A percentile compares a stretch with the other conserved stretches of the same genome.
These are phyloP conservation scores for Athripsodes cinereus DNA, from an alignment of 2,888 invertebrate species.

Conservation along the genomic window DNA sequence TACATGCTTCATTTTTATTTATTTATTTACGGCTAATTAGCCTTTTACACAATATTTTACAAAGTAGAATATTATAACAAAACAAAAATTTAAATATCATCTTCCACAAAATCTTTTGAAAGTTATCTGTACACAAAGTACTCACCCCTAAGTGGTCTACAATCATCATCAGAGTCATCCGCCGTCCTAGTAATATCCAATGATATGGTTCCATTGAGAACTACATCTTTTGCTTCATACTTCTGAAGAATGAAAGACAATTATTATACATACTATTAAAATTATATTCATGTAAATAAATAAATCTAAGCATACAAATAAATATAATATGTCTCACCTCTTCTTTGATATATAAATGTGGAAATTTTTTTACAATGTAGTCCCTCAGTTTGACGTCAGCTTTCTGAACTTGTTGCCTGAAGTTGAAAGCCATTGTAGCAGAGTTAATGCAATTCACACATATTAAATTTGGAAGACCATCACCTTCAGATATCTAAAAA, in stretches of 20 bases:
- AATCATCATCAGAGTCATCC: constrained; percentile 23
- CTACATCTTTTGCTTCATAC: constrained; percentile 4
- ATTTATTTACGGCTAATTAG: no score
- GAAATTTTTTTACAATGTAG: constrained; percentile 17
- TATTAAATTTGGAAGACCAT: constrained; percentile 41
- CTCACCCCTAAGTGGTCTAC: constrained; percentile 18
- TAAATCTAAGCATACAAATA: no score
- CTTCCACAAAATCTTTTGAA: no score
- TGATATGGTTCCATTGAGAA: background rate
- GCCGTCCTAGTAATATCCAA: background rate
- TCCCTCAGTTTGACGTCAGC: constrained; percentile 35
- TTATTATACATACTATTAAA: no score
- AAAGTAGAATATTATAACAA: no score
- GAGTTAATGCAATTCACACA: constrained; percentile 40
- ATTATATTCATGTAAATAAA: no score
- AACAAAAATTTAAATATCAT: no score
- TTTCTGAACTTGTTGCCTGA: constrained; percentile 39
- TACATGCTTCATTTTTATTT: no score
- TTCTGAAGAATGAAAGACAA: constrained; percentile 1
- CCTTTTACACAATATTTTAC: no score
- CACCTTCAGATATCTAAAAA: constrained; percentile 37
- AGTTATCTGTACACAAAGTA: no score
- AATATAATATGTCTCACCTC: no score
- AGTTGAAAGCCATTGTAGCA: constrained; percentile 39
- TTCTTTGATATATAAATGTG: constrained; percentile 9